Evolutionary conservation across 2,113 vertebrate species (phyloP).

Genomic region (Recurvirostra avosetta): DNA sequence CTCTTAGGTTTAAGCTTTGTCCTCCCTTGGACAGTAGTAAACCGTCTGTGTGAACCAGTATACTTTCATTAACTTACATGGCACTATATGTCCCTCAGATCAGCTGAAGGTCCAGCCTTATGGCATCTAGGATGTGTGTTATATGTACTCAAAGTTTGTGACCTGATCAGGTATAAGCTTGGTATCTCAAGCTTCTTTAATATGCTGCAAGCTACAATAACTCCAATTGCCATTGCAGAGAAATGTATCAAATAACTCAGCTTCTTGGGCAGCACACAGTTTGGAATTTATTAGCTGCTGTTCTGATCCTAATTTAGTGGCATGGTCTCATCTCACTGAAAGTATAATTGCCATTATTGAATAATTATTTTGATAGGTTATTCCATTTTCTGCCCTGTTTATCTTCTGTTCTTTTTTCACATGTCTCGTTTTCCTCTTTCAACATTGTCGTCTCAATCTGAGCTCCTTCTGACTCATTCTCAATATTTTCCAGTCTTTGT

Average conservation of each 20-base stretch:
- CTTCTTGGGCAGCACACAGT: neutral
- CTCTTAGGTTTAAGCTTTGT: neutral
- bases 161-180: neutral
- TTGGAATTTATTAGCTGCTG: conserved; percentile 24
- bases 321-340: conserved; percentile 32
- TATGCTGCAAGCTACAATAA: neutral
- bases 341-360: conserved; percentile 53
- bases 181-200: neutral
- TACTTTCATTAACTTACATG: neutral
- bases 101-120: neutral
- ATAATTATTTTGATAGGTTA: conserved; percentile 47
- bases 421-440: neutral
- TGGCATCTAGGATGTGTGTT: neutral
- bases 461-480: neutral
- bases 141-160: neutral
- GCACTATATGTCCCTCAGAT: neutral
- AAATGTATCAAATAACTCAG: neutral
- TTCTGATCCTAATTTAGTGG: conserved; percentile 36
- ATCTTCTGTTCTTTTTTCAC: neutral
- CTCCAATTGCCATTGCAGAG: neutral
- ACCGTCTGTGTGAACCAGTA: neutral
- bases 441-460: neutral
- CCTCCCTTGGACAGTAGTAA: neutral
- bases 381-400: conserved; percentile 48
- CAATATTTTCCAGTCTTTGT: conserved; percentile 29